These are phyloP conservation scores for Alviniconcha marisindica DNA, from an alignment of 1,140 invertebrate genomes.

Conservation along the genomic window DNA sequence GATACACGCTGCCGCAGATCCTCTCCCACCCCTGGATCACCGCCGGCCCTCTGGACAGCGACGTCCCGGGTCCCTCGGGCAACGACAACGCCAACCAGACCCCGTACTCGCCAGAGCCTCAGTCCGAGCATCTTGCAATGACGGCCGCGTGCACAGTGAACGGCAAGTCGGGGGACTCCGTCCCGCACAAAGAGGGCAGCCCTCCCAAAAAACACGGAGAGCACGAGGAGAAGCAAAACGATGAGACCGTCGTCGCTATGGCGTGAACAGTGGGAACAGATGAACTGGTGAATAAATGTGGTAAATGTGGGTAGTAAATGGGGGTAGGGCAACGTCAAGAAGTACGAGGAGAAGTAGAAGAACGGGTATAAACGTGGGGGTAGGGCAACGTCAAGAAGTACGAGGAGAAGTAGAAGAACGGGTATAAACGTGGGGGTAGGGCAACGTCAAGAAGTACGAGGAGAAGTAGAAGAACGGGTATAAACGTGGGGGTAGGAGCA, in stretches of 20 bases:
- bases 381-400: not conserved
- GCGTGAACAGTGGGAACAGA: not conserved
- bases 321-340: not conserved
- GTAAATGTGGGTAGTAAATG: not conserved
- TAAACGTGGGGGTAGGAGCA: not conserved
- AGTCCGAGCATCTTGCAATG: not conserved
- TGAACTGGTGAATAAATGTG: too few relatives aligned
- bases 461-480: not conserved
- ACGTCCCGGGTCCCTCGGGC: constrained; percentile 11
- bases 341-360: not conserved
- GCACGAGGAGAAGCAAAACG: not conserved
- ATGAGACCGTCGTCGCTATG: not conserved
- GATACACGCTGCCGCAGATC: constrained; percentile 57
- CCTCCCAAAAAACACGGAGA: too few relatives aligned
- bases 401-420: not conserved
- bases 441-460: too few relatives aligned
- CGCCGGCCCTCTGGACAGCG: not conserved
- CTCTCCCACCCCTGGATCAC: constrained; percentile 59
- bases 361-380: not conserved
- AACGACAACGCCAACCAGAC: not conserved
- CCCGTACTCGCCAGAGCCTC: not conserved
- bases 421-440: too few relatives aligned
- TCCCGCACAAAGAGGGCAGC: not conserved
- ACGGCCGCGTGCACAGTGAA: not conserved
- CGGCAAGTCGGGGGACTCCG: not conserved